Percentiles rank a stretch among this genome's conserved stretches.
These are phyloP conservation scores for Aphelenchoides besseyi DNA, from an alignment of 1,140 invertebrate genomes.

Conservation along the genomic window DNA sequence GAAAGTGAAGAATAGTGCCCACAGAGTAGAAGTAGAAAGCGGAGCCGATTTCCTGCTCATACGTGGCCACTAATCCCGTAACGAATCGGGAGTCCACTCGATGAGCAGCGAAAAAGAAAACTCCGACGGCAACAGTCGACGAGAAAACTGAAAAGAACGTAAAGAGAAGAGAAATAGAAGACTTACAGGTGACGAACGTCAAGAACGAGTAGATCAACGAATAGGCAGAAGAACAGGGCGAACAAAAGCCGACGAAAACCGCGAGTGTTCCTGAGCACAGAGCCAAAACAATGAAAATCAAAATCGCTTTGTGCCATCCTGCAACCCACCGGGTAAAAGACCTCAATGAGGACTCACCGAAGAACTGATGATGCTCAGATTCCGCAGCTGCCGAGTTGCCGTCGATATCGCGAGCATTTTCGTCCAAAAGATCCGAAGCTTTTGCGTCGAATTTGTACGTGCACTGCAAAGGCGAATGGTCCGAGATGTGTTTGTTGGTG, in stretches of 20 bases:
- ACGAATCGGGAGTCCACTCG: constrained; percentile 51
- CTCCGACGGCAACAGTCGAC: constrained; percentile 22
- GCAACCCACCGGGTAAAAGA: constrained; percentile 23
- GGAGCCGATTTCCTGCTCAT: constrained; percentile 57
- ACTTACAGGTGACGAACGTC: constrained; percentile 53
- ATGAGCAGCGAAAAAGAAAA: constrained; percentile 52
- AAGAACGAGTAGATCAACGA: constrained; percentile 52
- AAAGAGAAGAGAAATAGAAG: neutral
- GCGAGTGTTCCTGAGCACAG: constrained; percentile 43
- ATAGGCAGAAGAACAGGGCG: constrained; percentile 53
- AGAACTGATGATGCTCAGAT: constrained; percentile 61
- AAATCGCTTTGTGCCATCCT: constrained; percentile 58
- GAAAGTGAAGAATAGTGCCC: constrained; percentile 47
- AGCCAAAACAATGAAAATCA: constrained; percentile 52
- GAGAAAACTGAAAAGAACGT: constrained; percentile 32
- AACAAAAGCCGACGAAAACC: constrained; percentile 52
- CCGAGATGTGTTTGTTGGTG: constrained; percentile 18
- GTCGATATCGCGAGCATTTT: constrained; percentile 52
- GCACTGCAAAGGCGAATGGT: constrained; percentile 56
- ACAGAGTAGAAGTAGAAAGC: constrained; percentile 56
- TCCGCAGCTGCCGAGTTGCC: constrained; percentile 57
- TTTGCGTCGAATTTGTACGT: constrained; percentile 60
- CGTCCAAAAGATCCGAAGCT: constrained; percentile 51
- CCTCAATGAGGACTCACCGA: constrained; percentile 35
- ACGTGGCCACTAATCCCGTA: constrained; percentile 50